Conservation (phyloP, 2,113 vertebrate genomes). For the Cynoglossus semilaevis region DNA sequence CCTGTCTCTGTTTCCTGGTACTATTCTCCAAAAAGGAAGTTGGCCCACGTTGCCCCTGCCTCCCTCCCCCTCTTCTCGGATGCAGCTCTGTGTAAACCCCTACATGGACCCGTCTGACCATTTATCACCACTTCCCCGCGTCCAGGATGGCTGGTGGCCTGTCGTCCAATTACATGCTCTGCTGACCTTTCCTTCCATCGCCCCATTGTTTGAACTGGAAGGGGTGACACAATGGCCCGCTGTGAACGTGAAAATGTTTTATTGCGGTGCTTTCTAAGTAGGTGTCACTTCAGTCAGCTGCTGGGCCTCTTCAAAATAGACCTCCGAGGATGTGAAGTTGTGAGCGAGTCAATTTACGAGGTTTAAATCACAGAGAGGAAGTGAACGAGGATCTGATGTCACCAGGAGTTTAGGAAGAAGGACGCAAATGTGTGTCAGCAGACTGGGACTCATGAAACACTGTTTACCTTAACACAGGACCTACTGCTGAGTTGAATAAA, state of each 20-base stretch:
- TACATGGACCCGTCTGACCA: conserved; percentile 51
- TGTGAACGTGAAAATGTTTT: conserved; percentile 48
- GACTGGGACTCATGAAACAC: background rate
- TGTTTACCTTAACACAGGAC: too few relatives aligned
- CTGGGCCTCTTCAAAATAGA: conserved; percentile 41
- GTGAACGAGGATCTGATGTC: conserved; percentile 27
- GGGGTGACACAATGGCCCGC: conserved; percentile 52
- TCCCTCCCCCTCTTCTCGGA: conserved; percentile 16
- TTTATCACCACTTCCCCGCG: conserved; percentile 65
- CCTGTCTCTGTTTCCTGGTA: conserved; percentile 72
- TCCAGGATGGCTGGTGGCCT: conserved; percentile 57
- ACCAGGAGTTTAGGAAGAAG: conserved; percentile 26
- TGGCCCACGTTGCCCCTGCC: conserved; percentile 18
- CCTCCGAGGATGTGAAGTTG: conserved; percentile 46
- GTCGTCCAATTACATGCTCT: conserved; percentile 54
- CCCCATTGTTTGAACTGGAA: conserved; percentile 59
- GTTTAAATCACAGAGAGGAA: conserved; percentile 43
- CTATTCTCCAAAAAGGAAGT: conserved; percentile 69
- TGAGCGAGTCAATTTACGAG: conserved; percentile 35
- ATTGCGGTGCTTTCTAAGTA: conserved; percentile 18
- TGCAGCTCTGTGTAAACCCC: conserved; percentile 41
- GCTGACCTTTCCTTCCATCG: conserved; percentile 57
- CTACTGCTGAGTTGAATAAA: too few relatives aligned
- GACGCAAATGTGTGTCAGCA: background rate
- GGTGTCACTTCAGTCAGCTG: conserved; percentile 29